Base-by-base conservation (phyloP, 30 jellyfish, hydroid and myxozoan species). In the Calvadosia cruxmelitensis region DNA sequence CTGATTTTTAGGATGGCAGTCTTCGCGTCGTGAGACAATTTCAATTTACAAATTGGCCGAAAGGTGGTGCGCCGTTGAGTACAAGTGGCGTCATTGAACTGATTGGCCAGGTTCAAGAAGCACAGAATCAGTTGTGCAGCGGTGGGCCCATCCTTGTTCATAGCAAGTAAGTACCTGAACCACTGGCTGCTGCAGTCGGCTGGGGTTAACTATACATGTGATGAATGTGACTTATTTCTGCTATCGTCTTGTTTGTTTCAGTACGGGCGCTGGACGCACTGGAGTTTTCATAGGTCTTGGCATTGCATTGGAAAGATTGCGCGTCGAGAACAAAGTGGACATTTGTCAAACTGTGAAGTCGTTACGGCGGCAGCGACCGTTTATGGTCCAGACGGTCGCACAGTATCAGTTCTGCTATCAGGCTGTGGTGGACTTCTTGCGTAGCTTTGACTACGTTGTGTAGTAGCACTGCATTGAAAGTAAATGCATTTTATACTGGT, bases 201-300 rank as follows among this genome's bases (percentile, higher is more conserved):
- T 42, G 15, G 20, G 57, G 10, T 5, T 42, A n/a, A n/a, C n/a
- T n/a, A n/a, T n/a, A n/a, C n/a, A n/a, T n/a, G n/a, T 48, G 61
- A 34, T 25, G 13, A 31, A 0, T 33, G 29, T 50, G 2, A 24
- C 61, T 50, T 34, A 51, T 42, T 63, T 13, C 25, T 57, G 33
- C 7, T 10, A 10, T 10, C 30, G 13, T 7, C 13, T 24, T 27
- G 3, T 31, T 65, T 26, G 64, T 69, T 69, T 51, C 66, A 82
- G 94, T 76, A 67, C 86, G 53, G 94, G 94, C 23, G 94, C 85
- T 28, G 94, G 94, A 2, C 62, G 94, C n/a, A 80, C 94, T 57
- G 97, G 97, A 7, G 94, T 87, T 27, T 81, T 75, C 85, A 81
- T 87, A 29, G 81, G 89, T 0, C 73, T 81, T 25, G 64, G 95